Percentiles rank a stretch among this genome's conserved stretches.
Conservation (phyloP, 2,888 invertebrate genomes). For the Carterocephalus palaemon region DNA sequence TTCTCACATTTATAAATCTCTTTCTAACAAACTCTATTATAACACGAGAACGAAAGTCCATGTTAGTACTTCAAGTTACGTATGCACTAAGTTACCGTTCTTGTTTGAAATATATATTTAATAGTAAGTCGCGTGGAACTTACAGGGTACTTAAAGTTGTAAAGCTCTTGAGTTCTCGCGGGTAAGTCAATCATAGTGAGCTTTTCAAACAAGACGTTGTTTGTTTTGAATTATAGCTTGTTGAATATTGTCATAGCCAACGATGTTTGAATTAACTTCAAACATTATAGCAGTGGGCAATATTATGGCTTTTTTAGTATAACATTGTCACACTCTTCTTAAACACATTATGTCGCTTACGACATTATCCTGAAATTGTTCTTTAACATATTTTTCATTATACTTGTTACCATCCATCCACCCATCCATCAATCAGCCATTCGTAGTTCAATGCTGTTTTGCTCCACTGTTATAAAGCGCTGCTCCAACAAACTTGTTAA, state of each 20-base stretch:
- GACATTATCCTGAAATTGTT: too few species aligned
- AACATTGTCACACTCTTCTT: too few species aligned
- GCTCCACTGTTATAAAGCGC: too few species aligned
- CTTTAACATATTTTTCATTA: too few species aligned
- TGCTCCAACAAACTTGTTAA: too few species aligned
- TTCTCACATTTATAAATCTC: background rate
- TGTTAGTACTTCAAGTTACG: constrained; percentile 7
- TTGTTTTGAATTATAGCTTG: background rate
- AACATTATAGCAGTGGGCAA: too few species aligned
- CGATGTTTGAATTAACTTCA: too few species aligned
- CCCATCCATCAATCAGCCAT: too few species aligned
- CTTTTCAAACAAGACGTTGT: background rate
- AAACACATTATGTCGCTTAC: too few species aligned
- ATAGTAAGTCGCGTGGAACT: constrained; percentile 20
- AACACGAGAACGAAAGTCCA: constrained; percentile 1
- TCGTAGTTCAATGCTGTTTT: too few species aligned
- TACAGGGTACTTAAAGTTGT: constrained; percentile 15
- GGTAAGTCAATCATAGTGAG: constrained; percentile 16
- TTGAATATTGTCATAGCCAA: background rate
- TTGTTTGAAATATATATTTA: constrained; percentile 23
- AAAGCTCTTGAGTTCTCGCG: constrained; percentile 7
- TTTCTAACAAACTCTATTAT: background rate
- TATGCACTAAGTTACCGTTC: constrained; percentile 12
- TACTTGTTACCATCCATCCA: too few species aligned
- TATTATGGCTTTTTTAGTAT: too few species aligned